Evolutionary conservation across 1,140 invertebrate genomes (phyloP).

Genomic region (Ceratina australensis): DNA sequence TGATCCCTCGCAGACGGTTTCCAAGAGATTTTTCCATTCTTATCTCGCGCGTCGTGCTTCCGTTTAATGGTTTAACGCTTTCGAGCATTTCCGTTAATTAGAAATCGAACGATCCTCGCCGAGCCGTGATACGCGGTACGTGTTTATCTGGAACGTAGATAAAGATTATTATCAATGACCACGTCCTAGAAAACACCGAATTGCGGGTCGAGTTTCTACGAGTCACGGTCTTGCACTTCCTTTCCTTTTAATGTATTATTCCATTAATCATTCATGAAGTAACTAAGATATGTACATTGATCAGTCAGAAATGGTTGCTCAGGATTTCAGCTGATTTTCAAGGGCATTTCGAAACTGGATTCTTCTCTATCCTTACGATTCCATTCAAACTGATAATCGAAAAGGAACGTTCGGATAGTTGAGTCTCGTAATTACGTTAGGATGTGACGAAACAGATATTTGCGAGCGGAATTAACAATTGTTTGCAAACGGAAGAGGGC

Average conservation of each 20-base stretch:
- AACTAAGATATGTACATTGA: neutral
- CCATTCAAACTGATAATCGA: no score
- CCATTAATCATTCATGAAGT: slow-evolving; percentile 52
- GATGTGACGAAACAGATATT: slow-evolving; percentile 19
- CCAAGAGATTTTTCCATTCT: neutral
- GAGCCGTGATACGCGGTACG: neutral
- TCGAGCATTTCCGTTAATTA: neutral
- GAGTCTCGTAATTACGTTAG: neutral
- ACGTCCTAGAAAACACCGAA: slow-evolving; percentile 36
- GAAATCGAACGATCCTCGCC: neutral
- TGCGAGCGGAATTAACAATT: slow-evolving; percentile 32
- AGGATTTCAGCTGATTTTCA: neutral
- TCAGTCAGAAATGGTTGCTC: neutral
- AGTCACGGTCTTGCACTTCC: slow-evolving; percentile 44
- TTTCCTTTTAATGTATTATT: slow-evolving; percentile 43
- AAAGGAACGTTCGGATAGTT: no score
- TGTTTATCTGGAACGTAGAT: slow-evolving; percentile 23
- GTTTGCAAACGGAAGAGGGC: slow-evolving; percentile 38
- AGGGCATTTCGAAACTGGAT: no score
- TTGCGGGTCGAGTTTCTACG: slow-evolving; percentile 35
- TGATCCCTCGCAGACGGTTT: neutral
- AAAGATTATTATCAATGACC: slow-evolving; percentile 32
- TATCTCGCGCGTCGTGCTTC: neutral
- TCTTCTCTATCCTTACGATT: no score
- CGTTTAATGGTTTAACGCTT: neutral